Evolutionary conservation across 2,113 vertebrate species (phyloP).

Genomic region (Melanocharis versteri): DNA sequence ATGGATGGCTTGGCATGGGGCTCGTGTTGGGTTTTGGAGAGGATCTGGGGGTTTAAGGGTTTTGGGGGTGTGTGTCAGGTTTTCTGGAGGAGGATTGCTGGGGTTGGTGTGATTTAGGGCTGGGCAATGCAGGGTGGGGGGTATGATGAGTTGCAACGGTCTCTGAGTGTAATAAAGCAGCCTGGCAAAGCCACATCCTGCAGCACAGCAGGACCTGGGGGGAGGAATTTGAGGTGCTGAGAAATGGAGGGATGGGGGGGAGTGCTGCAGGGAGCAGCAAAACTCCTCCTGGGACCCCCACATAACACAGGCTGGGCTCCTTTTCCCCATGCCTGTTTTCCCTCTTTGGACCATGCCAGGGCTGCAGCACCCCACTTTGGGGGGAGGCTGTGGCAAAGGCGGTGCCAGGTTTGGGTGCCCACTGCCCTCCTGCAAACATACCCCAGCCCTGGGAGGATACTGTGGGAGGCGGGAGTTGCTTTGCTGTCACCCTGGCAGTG

Average conservation of each 20-base stretch:
- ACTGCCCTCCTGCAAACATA: neutral
- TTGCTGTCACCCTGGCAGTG: neutral
- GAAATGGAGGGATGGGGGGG: neutral
- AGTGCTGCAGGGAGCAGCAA: neutral
- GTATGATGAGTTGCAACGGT: neutral
- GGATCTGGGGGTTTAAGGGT: neutral
- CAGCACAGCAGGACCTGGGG: neutral
- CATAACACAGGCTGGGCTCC: neutral
- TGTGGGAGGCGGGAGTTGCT: neutral
- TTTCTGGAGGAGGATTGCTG: neutral
- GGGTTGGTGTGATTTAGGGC: neutral
- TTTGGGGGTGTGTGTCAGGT: neutral
- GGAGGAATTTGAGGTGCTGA: neutral
- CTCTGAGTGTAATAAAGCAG: neutral
- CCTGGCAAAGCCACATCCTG: slow-evolving; percentile 25
- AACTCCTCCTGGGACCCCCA: neutral
- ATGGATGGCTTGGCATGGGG: neutral
- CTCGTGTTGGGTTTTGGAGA: neutral
- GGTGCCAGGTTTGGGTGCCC: neutral
- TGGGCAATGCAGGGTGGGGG: neutral
- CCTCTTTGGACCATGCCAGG: neutral
- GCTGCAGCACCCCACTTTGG: neutral
- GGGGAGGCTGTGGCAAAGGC: neutral
- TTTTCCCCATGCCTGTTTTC: neutral
- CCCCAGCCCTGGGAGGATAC: neutral